These are phyloP conservation scores for Paradoxurus hermaphroditus DNA, from an alignment of 2,113 vertebrate genomes.

Conservation along the genomic window DNA sequence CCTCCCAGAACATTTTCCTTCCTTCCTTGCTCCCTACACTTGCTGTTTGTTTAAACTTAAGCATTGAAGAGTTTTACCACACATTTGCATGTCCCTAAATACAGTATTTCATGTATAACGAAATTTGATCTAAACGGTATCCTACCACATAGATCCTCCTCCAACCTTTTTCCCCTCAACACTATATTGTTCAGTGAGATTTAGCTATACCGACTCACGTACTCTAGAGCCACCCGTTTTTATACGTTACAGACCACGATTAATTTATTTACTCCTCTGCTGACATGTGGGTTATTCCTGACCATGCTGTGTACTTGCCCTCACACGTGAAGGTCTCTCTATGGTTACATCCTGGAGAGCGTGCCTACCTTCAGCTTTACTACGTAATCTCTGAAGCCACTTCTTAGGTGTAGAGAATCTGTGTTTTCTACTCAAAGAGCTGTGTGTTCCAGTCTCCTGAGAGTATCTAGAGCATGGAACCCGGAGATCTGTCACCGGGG, in stretches of 20 bases:
- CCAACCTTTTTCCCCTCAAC: neutral
- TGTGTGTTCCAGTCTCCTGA: neutral
- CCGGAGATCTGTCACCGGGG: neutral
- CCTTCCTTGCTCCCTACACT: no score
- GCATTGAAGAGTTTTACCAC: neutral
- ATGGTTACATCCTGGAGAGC: neutral
- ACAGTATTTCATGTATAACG: neutral
- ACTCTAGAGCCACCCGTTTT: neutral
- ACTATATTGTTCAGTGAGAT: neutral
- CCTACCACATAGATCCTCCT: neutral
- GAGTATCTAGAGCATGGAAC: neutral
- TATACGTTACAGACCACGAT: neutral
- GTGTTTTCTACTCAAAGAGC: neutral
- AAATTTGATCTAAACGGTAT: neutral
- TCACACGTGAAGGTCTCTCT: neutral
- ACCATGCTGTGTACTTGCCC: no score
- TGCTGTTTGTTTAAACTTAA: neutral
- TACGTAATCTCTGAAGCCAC: neutral
- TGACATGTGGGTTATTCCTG: neutral
- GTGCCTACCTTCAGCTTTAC: neutral
- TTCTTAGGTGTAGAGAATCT: neutral
- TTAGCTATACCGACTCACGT: fast-evolving
- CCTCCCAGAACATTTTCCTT: no score
- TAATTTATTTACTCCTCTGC: neutral
- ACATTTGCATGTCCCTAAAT: neutral